Conservation (phyloP, 2,888 invertebrate genomes). For the Chrysotoxum bicinctum region DNA sequence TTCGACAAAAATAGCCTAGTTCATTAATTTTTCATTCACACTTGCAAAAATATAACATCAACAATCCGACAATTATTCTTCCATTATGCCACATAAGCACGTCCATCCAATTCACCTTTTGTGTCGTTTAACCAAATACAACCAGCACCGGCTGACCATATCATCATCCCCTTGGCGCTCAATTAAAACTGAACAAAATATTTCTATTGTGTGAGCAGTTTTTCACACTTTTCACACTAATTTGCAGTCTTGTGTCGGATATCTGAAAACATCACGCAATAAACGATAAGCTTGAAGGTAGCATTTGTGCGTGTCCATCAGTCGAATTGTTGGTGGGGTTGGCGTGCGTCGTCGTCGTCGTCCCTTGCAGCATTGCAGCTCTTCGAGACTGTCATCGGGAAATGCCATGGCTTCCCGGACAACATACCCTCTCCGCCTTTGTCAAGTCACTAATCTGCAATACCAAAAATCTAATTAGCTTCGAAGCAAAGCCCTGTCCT, state of each 20-base stretch:
- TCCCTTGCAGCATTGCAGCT: not conserved
- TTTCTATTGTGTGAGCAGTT: constrained; percentile 34
- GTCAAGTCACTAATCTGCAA: not conserved
- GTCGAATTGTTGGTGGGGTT: not conserved
- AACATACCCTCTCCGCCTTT: not conserved
- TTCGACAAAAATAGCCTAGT: constrained; percentile 9
- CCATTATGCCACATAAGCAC: constrained; percentile 6
- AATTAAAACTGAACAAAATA: constrained; percentile 51
- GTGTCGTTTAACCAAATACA: constrained; percentile 1
- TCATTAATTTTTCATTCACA: constrained; percentile 39
- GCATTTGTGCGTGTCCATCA: constrained; percentile 38
- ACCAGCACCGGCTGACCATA: constrained; percentile 47
- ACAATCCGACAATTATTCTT: constrained; percentile 28
- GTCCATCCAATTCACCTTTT: constrained; percentile 12
- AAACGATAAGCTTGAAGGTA: constrained; percentile 37
- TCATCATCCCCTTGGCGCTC: constrained; percentile 35
- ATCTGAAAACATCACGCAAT: constrained; percentile 35
- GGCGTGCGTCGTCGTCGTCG: not conserved
- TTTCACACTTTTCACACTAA: constrained; percentile 50
- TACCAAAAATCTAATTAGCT: constrained; percentile 59
- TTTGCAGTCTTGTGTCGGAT: constrained; percentile 48
- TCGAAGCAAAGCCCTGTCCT: constrained; percentile 45
- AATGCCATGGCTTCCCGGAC: constrained; percentile 37
- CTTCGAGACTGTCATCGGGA: constrained; percentile 39
- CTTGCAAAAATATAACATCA: constrained; percentile 17